A percentile compares a stretch with the other conserved stretches of the same genome.
phyloP scores from a whole-genome alignment of 1,140 invertebrate species.

The Aphaenogaster rudis region DNA sequence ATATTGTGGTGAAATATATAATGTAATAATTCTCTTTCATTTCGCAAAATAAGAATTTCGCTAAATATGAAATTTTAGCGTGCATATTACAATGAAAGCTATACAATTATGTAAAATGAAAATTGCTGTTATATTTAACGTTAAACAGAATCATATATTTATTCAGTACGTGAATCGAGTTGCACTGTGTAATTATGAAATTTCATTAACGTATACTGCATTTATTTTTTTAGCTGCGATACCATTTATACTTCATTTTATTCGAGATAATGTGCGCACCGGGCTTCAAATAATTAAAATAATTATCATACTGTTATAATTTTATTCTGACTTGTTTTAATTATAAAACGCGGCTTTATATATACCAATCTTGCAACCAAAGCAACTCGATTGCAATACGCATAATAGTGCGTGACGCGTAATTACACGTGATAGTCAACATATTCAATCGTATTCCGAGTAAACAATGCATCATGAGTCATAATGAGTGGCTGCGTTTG shows the following conservation, averaged over 20 bases:
- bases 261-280: slow-evolving; percentile 30
- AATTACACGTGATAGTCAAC: slow-evolving; percentile 36
- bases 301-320: slow-evolving; percentile 50
- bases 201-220: slow-evolving; percentile 44
- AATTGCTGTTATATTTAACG: slow-evolving; percentile 26
- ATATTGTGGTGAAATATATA: neutral
- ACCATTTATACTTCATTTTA: slow-evolving; percentile 43
- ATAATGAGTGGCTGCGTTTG: slow-evolving; percentile 43
- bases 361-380: slow-evolving; percentile 13
- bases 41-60: slow-evolving; percentile 21
- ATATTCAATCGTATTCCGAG: slow-evolving; percentile 23
- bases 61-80: slow-evolving; percentile 14
- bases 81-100: slow-evolving; percentile 7
- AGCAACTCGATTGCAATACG: slow-evolving; percentile 25
- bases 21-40: slow-evolving; percentile 3
- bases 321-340: slow-evolving; percentile 49
- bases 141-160: slow-evolving; percentile 58
- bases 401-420: slow-evolving; percentile 19
- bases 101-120: slow-evolving; percentile 29
- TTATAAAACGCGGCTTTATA: neutral
- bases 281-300: slow-evolving; percentile 45
- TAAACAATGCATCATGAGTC: slow-evolving; percentile 36
- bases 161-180: slow-evolving; percentile 30
- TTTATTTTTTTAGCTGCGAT: slow-evolving; percentile 39
- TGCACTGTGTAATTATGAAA: slow-evolving; percentile 43